These are phyloP conservation scores for Spizella passerina DNA, from an alignment of 2,797 vertebrate genomes.

Conservation along the genomic window DNA sequence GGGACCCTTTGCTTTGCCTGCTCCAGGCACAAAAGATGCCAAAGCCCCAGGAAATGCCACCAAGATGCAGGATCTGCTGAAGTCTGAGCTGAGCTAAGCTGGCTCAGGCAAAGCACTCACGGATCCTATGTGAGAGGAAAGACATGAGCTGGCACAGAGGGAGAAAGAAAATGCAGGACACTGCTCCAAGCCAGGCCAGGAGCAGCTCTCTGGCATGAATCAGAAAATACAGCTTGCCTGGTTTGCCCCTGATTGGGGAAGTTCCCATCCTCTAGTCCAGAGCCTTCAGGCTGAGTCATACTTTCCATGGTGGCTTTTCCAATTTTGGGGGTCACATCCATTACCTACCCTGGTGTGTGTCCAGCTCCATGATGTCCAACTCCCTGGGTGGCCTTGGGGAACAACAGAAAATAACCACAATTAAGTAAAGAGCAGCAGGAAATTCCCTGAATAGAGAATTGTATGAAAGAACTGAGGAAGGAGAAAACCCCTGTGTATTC, in stretches of 20 bases:
- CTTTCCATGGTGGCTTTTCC: fast-evolving
- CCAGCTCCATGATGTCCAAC: neutral
- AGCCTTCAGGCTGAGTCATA: neutral
- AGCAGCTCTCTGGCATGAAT: neutral
- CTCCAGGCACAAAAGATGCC: neutral
- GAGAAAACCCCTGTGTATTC: neutral
- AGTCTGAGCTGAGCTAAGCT: neutral
- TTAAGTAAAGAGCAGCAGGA: neutral
- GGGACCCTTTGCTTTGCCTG: neutral
- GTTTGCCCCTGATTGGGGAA: neutral
- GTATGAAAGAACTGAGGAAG: neutral
- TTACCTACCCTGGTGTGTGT: neutral
- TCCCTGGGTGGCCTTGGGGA: neutral
- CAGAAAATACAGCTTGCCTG: neutral
- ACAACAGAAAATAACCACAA: neutral
- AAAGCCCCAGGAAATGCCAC: neutral
- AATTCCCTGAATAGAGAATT: neutral
- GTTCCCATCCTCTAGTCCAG: neutral
- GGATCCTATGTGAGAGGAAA: neutral
- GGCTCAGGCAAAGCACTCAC: neutral
- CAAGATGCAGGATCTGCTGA: neutral
- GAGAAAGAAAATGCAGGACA: fast-evolving
- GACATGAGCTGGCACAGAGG: neutral
- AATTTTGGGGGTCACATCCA: neutral
- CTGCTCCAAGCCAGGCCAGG: neutral